These are phyloP conservation scores for Calameuta idolon DNA, from an alignment of 2,888 invertebrate species.

Conservation along the genomic window DNA sequence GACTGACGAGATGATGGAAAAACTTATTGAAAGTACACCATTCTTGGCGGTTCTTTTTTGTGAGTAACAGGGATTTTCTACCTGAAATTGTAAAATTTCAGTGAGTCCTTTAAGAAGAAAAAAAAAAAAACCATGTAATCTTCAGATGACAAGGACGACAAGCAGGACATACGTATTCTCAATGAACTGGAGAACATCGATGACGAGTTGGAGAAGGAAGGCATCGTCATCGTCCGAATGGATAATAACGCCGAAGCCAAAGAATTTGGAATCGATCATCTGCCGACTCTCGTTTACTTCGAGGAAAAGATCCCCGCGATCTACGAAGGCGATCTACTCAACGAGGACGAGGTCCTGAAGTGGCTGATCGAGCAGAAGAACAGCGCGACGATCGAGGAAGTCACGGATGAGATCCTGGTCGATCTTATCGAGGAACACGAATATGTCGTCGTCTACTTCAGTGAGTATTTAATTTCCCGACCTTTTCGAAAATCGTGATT, in stretches of 20 bases:
- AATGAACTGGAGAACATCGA: constrained; percentile 94
- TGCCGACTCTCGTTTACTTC: constrained; percentile 88
- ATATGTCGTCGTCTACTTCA: constrained; percentile 95
- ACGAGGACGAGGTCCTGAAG: constrained; percentile 90
- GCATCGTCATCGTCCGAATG: constrained; percentile 90
- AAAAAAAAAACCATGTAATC: constrained; percentile 34
- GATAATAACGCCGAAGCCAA: constrained; percentile 92
- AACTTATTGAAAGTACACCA: constrained; percentile 82
- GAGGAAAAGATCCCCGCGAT: constrained; percentile 92
- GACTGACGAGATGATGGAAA: constrained; percentile 94
- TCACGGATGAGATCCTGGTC: constrained; percentile 89
- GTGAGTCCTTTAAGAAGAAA: background rate
- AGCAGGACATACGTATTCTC: constrained; percentile 87
- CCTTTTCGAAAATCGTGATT: background rate
- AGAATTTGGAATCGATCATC: constrained; percentile 89
- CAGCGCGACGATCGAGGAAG: constrained; percentile 93
- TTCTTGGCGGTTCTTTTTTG: constrained; percentile 92
- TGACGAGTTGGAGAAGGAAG: constrained; percentile 89
- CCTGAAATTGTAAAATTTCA: background rate
- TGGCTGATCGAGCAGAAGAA: constrained; percentile 91
- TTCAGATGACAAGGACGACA: constrained; percentile 89
- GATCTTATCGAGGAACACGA: constrained; percentile 90
- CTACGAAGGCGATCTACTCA: constrained; percentile 91
- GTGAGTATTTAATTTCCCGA: constrained; percentile 70
- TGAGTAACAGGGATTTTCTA: constrained; percentile 71